A percentile compares a stretch with the other conserved stretches of the same genome.
Conservation (phyloP, 2,797 vertebrate species). For the Oceanodroma leucorhoa region DNA sequence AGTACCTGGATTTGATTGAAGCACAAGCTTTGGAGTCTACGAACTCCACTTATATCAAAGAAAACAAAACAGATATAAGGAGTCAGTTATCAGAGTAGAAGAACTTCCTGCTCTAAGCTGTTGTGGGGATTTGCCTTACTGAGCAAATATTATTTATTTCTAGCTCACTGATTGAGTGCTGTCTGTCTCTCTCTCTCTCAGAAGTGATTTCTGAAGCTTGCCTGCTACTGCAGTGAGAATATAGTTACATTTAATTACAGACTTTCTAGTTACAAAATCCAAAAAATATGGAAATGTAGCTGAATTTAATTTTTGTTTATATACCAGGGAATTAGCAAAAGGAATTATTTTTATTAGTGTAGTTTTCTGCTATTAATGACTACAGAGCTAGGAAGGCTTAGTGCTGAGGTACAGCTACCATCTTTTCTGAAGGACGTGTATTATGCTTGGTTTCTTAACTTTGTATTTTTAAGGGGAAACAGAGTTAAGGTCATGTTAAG, state of each 20-base stretch:
- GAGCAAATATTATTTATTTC: neutral
- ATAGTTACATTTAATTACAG: neutral
- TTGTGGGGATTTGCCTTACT: neutral
- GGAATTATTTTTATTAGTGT: neutral
- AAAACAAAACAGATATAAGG: neutral
- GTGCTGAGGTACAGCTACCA: neutral
- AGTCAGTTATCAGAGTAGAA: neutral
- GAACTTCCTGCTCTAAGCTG: neutral
- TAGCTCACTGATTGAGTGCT: neutral
- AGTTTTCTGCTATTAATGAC: neutral
- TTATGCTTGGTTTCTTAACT: neutral
- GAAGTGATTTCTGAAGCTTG: neutral
- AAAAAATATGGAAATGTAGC: neutral
- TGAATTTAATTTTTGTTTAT: neutral
- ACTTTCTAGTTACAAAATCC: neutral
- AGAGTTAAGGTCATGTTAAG: neutral
- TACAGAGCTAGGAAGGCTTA: neutral
- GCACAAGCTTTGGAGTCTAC: neutral
- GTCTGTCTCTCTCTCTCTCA: neutral
- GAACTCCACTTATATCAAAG: neutral
- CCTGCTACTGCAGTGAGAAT: neutral
- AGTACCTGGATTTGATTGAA: neutral
- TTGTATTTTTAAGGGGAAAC: neutral
- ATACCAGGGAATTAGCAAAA: neutral
- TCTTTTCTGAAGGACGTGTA: neutral